Evolutionary conservation across 2,113 vertebrate species (phyloP), one percentile per base, ranked within the genome.

Genomic region (Lonchura striata): DNA sequence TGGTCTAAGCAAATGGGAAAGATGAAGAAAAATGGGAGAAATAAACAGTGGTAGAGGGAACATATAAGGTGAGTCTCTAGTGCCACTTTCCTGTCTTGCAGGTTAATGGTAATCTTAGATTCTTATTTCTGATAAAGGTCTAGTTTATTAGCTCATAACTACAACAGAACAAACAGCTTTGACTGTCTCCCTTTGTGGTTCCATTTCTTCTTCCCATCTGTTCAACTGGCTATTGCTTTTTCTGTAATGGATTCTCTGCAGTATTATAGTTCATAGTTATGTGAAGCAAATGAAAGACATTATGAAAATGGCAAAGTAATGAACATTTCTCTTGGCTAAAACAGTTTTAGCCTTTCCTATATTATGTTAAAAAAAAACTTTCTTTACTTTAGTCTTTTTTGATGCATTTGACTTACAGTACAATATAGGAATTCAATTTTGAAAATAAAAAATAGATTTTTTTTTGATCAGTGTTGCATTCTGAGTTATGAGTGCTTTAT

Each of bases 161-260:
- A 19, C 59, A 83, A 39, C 79, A 77, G 63, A 91, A 47, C 66
- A 95, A 95, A 90, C 75, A 91, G 15, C 63, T 91, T 79, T 93
- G 63, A 11, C 31, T 39, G 49, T 76, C 49, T 92, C 28, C 75
- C 70, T 65, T 79, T 69, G 91, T 90, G 86, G 71, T 80, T 95
- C 61, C 22, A 66, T 92, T 92, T 92, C 37, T 89, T 88, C 90
- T 72, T 88, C 83, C 84, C 92, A 96, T 94, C 93, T 96, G 78
- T 86, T 97, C 91, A 92, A 86, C 31, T 88, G 91, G 75, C 90
- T 95, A 63, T 96, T 95, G 84, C 78, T 95, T 95, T 95, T 96
- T 70, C 50, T 74, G 1, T 88, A 94, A 93, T 65, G 57, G 69
- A 46, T 82, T 22, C 86, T 95, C 93, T 84, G 80, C 54, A 71